Evolutionary conservation across 2,113 vertebrate genomes (phyloP), one percentile per base, ranked within the genome.

Genomic region (Erpornis zantholeuca): DNA sequence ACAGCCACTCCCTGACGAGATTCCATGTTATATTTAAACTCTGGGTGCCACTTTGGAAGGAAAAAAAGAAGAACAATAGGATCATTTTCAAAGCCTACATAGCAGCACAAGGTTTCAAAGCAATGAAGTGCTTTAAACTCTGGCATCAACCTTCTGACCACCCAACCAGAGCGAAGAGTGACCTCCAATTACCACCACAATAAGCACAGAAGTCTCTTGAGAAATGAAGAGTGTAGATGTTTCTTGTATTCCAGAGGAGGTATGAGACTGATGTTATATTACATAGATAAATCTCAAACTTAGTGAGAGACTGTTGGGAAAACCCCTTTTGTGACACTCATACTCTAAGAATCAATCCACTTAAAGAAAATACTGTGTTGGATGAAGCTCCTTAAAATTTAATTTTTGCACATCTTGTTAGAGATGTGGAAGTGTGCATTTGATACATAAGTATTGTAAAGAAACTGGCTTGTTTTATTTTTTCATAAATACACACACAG

Each of bases 11-110:
- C 92, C 71, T 65, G 68, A 73, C n/a, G 86, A 96, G 76, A 85
- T 59, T 97, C 91, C 89, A 90, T n/a, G 56, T 69, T 95, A 84
- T 95, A 96, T 92, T 97, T 93, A 96, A 94, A 96, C 79, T 44
- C 65, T 64, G 66, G 31, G 75, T 91, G 61, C 78, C 85, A 90
- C 63, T 95, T 94, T 60, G 86, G 72, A 95, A 92, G 72, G 71
- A 33, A 53, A 69, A 71, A 89, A 73, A 44, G 14, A 60, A 90
- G 49, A 88, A 84, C 54, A 96, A 90, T 45, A 64, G 78, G 69
- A 85, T 92, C 86, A 82, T 93, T 88, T 96, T 97, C 95, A 94
- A 96, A 95, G 91, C 82, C 92, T 68, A 70, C 61, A 93, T 27
- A 96, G 81, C 82, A 96, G 72, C 71, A 82, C 76, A 60, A 84